Evolutionary conservation across 2,888 invertebrate species (phyloP).

Genomic region (Amphipoea lucens): DNA sequence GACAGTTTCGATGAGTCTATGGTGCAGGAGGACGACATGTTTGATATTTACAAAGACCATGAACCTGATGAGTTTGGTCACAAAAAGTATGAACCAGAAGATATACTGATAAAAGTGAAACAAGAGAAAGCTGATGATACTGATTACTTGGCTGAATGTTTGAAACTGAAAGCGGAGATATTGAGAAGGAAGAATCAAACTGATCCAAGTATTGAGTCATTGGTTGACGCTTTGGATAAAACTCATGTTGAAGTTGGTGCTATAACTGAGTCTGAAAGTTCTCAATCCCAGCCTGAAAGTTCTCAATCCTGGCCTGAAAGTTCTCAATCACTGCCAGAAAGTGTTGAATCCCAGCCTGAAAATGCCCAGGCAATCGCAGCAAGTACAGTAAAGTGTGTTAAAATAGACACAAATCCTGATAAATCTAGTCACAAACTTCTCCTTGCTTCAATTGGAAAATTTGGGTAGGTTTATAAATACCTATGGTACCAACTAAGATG

Average conservation of each 20-base stretch:
- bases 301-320: constrained; percentile 20
- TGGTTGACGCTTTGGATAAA: constrained; percentile 84
- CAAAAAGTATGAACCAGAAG: constrained; percentile 85
- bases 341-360: constrained; percentile 11
- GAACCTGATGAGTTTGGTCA: constrained; percentile 87
- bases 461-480: constrained; percentile 86
- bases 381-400: constrained; percentile 27
- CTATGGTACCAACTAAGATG: not conserved
- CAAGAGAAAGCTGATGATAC: constrained; percentile 68
- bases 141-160: constrained; percentile 85
- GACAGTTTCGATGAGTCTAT: constrained; percentile 81
- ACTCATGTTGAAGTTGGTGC: constrained; percentile 73
- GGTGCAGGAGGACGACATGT: constrained; percentile 84
- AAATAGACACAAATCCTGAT: constrained; percentile 9
- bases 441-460: constrained; percentile 92
- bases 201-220: constrained; percentile 78
- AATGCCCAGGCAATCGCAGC: constrained; percentile 15
- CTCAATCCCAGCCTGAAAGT: constrained; percentile 28
- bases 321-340: constrained; percentile 25
- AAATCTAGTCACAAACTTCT: constrained; percentile 86
- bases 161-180: constrained; percentile 82
- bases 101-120: constrained; percentile 79
- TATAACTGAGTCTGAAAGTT: constrained; percentile 36
- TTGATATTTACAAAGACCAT: constrained; percentile 88
- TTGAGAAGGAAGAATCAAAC: constrained; percentile 78